Evolutionary conservation across 1,140 invertebrate genomes (phyloP).

Genomic region (Calliopsis andreniformis): DNA sequence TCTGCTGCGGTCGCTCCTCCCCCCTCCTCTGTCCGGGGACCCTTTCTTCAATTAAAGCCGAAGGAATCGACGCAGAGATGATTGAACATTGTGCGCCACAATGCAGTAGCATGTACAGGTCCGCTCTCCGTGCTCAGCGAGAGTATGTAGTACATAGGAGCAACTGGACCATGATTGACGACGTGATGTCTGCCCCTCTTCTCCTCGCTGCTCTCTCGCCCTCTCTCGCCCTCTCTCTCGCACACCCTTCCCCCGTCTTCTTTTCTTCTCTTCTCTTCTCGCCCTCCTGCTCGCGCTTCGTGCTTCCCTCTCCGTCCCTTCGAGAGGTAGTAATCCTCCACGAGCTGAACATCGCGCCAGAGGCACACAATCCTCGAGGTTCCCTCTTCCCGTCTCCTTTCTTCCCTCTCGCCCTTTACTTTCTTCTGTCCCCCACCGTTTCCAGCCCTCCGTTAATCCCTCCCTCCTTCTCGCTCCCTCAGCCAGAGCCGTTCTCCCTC

Average conservation of each 20-base stretch:
- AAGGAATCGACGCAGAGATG: constrained; percentile 68
- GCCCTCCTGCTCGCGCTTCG: constrained; percentile 10
- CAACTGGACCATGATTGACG: constrained; percentile 78
- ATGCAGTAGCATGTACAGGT: constrained; percentile 69
- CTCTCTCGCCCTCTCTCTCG: constrained; percentile 37
- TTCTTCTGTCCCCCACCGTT: constrained; percentile 17
- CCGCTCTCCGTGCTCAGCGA: constrained; percentile 46
- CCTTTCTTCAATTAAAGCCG: constrained; percentile 75
- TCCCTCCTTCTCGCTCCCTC: constrained; percentile 8
- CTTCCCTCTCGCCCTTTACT: constrained; percentile 31
- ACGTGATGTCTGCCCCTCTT: constrained; percentile 69
- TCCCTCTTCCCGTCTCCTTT: constrained; percentile 50
- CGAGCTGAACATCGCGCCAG: constrained; percentile 70
- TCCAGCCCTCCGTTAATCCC: constrained; percentile 37
- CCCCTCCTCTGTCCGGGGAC: constrained; percentile 48
- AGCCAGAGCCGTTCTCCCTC: neutral
- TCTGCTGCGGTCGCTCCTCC: constrained; percentile 23
- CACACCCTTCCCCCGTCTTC: constrained; percentile 23
- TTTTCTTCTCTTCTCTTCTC: constrained; percentile 25
- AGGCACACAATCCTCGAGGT: constrained; percentile 67
- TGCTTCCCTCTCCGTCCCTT: constrained; percentile 31
- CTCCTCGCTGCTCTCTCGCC: constrained; percentile 33
- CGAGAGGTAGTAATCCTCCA: constrained; percentile 72
- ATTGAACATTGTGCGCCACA: constrained; percentile 73
- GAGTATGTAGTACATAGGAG: constrained; percentile 70